These are phyloP conservation scores for Sinocyclocheilus grahami DNA, from an alignment of 2,113 vertebrate species.

Conservation along the genomic window DNA sequence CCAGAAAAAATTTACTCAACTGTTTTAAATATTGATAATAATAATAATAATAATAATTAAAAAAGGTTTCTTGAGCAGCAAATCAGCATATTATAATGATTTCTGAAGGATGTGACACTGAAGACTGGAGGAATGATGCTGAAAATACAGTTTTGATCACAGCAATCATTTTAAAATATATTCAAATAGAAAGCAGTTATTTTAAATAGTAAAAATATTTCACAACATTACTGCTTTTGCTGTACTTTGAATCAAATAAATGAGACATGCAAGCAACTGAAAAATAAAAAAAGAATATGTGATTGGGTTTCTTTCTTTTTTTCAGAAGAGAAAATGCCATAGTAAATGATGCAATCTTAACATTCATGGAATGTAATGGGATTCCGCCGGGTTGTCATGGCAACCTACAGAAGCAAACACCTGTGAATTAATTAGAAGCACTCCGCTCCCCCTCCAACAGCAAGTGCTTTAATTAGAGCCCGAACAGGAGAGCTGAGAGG, in stretches of 20 bases:
- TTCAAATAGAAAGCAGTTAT: too few species aligned
- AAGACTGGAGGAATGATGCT: too few species aligned
- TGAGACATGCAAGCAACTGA: neutral
- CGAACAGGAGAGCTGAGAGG: constrained; percentile 38
- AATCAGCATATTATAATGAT: too few species aligned
- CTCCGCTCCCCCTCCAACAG: constrained; percentile 30
- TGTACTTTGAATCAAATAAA: neutral
- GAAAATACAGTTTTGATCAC: too few species aligned
- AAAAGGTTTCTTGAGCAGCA: too few species aligned
- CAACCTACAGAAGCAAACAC: constrained; percentile 53
- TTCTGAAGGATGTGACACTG: too few species aligned
- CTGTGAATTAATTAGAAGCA: constrained; percentile 46
- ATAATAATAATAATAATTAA: too few species aligned
- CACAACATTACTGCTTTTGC: too few species aligned
- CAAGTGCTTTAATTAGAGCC: constrained; percentile 57
- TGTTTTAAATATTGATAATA: too few species aligned
- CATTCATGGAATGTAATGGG: constrained; percentile 31
- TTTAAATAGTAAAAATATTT: too few species aligned
- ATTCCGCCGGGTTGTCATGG: constrained; percentile 52
- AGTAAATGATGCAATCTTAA: constrained; percentile 22
- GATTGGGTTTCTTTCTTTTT: neutral
- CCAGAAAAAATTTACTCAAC: too few species aligned
- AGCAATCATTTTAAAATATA: too few species aligned
- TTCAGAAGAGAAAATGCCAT: neutral
- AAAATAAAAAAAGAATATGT: neutral